Base-by-base conservation (phyloP, 2,888 invertebrate species). In the Carpatolechia fugitivella region DNA sequence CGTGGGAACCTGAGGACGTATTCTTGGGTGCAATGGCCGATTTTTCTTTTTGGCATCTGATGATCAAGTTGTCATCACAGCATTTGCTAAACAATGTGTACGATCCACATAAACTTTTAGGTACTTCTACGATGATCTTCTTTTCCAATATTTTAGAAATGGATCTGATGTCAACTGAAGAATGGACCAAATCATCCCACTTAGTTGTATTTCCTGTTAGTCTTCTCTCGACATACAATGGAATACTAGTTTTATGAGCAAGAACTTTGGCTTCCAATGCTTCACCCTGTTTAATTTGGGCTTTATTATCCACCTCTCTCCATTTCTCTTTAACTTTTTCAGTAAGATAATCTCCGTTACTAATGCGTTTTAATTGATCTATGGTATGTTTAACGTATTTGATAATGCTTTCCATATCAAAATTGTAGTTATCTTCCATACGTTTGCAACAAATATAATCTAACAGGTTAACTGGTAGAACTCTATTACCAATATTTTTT, bases 331-430 rank as follows among this genome's bases (percentile, higher is more conserved):
- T 88, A n/a, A 76, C 85, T 65, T 66, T 81, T 1, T 85, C 86
- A 2, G 86, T 86, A 56, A 90, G 72, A 60, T 82, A 90, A 58
- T 90, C 90, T 1, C 90, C 90, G 54, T 90, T 87, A 58, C 88
- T 88, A 18, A 90, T 89, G 13, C 87, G 79, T 62, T 84, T 88
- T n/a, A 90, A 65, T 59, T 90, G 88, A 1, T 88, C 87, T 54
- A 90, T 87, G 0, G 86, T 86, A 52, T 83, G 74, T 54, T 79
- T 78, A 0, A 87, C 87, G 56, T 88, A 82, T 63, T 65, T 68
- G 35, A 90, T 88, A 5, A 89, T 74, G 54, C 80, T 87, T 10
- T 90, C 89, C 85, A 90, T 85, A 58, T 88, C 82, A 62, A 87
- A 84, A 59, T 78, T 84, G 54, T 81, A 83, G 61, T 84, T 83